phyloP scores from a whole-genome alignment of 2,797 vertebrate genomes.

The Gallinago stenura region DNA sequence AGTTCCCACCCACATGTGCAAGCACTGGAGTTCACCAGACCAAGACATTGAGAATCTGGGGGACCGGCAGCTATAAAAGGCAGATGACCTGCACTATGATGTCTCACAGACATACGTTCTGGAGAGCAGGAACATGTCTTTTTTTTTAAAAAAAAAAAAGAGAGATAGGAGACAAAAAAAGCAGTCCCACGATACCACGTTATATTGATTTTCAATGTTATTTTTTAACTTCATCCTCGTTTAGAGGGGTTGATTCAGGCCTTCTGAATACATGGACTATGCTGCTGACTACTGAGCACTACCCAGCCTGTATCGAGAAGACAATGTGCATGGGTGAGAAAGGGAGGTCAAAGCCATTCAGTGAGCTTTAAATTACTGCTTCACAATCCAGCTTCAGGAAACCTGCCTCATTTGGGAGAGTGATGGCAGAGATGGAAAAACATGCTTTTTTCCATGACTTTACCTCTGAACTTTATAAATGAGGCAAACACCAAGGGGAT shows the following conservation, averaged over 20 bases:
- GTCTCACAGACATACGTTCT: background rate
- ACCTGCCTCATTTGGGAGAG: background rate
- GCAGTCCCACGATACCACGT: background rate
- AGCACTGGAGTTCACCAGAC: background rate
- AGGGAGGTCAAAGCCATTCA: background rate
- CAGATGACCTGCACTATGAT: background rate
- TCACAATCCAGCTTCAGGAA: background rate
- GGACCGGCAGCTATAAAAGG: background rate
- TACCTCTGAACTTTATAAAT: conserved; percentile 25
- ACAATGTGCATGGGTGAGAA: background rate
- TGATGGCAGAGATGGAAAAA: background rate
- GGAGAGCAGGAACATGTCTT: background rate
- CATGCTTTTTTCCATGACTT: background rate
- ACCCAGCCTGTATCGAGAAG: background rate
- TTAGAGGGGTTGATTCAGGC: background rate
- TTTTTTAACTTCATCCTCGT: background rate
- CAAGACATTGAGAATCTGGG: background rate
- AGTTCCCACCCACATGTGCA: background rate
- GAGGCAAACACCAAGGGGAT: conserved; percentile 12
- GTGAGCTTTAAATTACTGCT: background rate
- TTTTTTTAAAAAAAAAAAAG: background rate
- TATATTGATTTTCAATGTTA: background rate
- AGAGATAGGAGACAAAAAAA: background rate
- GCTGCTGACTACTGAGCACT: background rate
- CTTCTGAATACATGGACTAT: background rate